Percentiles rank a stretch among this genome's conserved stretches.
Evolutionary conservation across 2,113 vertebrate species (phyloP).

Genomic region (Mesitornis unicolor): DNA sequence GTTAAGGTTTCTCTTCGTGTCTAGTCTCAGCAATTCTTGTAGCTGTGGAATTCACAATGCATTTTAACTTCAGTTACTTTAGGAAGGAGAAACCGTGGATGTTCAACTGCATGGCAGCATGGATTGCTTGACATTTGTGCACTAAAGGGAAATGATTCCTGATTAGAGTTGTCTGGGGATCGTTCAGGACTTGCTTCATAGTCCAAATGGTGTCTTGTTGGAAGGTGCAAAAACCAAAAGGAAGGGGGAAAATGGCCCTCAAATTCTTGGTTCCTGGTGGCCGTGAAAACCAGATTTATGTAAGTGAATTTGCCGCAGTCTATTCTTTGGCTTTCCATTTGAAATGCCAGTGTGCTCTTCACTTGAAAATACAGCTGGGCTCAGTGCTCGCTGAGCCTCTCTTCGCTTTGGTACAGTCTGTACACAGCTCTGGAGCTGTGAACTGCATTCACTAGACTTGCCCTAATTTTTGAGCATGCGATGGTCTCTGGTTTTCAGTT

Average conservation of each 20-base stretch:
- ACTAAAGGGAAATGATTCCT: not conserved
- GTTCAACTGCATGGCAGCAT: not conserved
- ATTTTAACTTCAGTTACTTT: not conserved
- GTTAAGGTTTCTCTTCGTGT: not conserved
- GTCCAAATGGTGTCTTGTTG: not conserved
- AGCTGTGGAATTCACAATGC: not conserved
- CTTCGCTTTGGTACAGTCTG: not conserved
- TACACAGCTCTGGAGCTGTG: not conserved
- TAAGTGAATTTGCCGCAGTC: not conserved
- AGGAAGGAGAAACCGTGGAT: accelerated
- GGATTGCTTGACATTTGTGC: not conserved
- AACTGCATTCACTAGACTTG: not conserved
- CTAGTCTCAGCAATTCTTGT: accelerated
- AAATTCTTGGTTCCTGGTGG: not conserved
- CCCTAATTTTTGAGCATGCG: not conserved
- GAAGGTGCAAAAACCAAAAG: not conserved
- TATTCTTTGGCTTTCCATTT: not conserved
- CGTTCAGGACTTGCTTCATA: not conserved
- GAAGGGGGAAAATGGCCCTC: not conserved
- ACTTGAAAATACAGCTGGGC: not conserved
- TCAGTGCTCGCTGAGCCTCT: not conserved
- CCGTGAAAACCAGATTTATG: not conserved
- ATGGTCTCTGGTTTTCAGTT: not conserved
- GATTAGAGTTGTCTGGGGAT: not conserved
- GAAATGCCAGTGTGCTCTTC: not conserved